phyloP scores from a whole-genome alignment of 2,113 vertebrate species.

The Holacanthus passer region DNA sequence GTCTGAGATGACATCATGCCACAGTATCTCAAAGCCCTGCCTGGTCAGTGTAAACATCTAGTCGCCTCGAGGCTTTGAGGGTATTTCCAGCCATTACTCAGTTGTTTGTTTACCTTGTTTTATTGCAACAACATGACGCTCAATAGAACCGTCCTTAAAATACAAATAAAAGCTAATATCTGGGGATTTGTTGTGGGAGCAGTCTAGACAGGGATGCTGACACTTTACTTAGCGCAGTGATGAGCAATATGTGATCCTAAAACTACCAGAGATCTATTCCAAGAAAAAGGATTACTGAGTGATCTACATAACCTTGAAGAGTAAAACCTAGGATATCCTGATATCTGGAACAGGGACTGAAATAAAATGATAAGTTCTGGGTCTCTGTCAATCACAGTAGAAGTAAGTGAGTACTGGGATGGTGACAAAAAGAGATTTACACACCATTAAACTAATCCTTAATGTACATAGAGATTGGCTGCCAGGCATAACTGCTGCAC shows the following conservation, averaged over 20 bases:
- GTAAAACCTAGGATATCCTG: not conserved
- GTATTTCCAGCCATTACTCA: conserved; percentile 76
- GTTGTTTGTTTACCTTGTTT: conserved; percentile 67
- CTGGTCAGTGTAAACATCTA: conserved; percentile 78
- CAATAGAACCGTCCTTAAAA: conserved; percentile 30
- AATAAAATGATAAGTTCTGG: not conserved
- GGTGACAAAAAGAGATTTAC: not conserved
- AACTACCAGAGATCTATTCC: not conserved
- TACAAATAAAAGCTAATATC: conserved; percentile 6
- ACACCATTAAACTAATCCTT: not conserved
- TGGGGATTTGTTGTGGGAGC: conserved; percentile 25
- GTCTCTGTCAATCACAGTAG: not conserved
- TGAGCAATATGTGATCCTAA: conserved; percentile 12
- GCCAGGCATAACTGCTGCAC: not conserved
- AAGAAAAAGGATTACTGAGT: not conserved
- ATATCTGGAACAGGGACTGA: not conserved
- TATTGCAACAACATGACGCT: conserved; percentile 51
- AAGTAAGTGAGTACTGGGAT: not conserved
- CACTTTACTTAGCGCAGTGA: not conserved
- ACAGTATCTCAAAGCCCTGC: conserved; percentile 70
- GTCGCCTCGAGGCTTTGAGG: conserved; percentile 55
- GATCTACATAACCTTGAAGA: not conserved
- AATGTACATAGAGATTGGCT: not conserved
- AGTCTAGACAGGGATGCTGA: conserved; percentile 12
- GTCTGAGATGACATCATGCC: conserved; percentile 76